Evolutionary conservation across 2,797 vertebrate genomes (phyloP), one percentile per base, ranked within the genome.

Genomic region (Sebastes vulpes): DNA sequence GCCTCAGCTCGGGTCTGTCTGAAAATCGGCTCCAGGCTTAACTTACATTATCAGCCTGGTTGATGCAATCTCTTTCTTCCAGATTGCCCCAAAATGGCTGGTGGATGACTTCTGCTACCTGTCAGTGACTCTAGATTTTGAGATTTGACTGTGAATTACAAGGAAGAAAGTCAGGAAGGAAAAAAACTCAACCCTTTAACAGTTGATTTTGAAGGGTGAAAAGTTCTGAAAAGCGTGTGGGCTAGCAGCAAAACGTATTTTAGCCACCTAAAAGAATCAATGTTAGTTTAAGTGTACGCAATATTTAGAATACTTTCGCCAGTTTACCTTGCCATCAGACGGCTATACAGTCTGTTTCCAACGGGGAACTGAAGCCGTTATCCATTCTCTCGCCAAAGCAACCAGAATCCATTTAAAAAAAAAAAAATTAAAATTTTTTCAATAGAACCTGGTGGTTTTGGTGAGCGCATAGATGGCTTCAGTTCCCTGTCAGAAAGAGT

Each of bases 41-140:
- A 86, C 86, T 86, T 91, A 73, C 79, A 88, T 93, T 93, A 91
- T 92, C 84, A 89, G 76, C 65, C 58, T 79, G 65, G 77, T 89
- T 93, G 92, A 94, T 93, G 80, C 77, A 91, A 93, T 94, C 88
- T 81, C 81, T 88, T 89, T 88, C 79, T 90, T 86, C 54, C 79
- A 89, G 68, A 85, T 82, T 81, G 71, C 57, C 71, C 71, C 29
- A 72, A 91, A 92, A 91, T 81, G 81, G 78, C 77, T 65, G 76
- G 21, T 48, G 68, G 69, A 82, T 74, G 72, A 84, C 79, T 85
- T 88, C 56, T 60, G 72, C 77, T 77, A 81, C 35, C 70, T 76
- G 42, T 58, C 68, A 52, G 35, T 72, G 82, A 87, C 68, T 87
- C n/a, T 9, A 74, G 80, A 88, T 90, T 84, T 85, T 56, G 2